phyloP scores from a whole-genome alignment of 2,888 invertebrate species.

The Poecilobothrus nobilitatus region DNA sequence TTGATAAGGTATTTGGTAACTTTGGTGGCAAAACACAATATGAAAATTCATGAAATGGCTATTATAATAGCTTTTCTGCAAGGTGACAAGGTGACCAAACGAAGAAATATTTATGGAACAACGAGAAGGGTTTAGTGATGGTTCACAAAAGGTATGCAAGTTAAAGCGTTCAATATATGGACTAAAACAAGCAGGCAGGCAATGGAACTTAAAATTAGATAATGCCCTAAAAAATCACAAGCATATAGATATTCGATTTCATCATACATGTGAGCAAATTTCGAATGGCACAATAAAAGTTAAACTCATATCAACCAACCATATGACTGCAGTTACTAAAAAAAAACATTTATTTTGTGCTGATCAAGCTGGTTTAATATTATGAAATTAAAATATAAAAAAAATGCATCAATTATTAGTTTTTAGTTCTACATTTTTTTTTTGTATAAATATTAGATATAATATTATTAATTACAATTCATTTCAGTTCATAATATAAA shows the following conservation, averaged over 20 bases:
- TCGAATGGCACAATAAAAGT: conserved; percentile 13
- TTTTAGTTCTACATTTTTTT: too few species aligned
- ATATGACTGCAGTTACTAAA: conserved; percentile 19
- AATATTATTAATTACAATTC: too few species aligned
- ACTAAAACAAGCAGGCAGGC: conserved; percentile 14
- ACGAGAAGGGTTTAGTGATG: conserved; percentile 20
- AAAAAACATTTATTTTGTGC: conserved; percentile 19
- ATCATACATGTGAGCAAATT: conserved; percentile 18
- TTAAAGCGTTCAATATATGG: too few species aligned
- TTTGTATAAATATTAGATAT: too few species aligned
- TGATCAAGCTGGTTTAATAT: conserved; percentile 16
- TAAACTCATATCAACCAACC: conserved; percentile 12
- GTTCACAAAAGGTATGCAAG: not conserved
- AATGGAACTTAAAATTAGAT: conserved; percentile 12
- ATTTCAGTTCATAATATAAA: too few species aligned
- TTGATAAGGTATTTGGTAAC: conserved; percentile 9
- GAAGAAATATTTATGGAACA: conserved; percentile 24
- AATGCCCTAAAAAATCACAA: conserved; percentile 16
- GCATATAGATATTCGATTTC: conserved; percentile 20
- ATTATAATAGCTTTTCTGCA: conserved; percentile 24
- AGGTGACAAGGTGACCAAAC: conserved; percentile 17
- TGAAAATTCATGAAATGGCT: conserved; percentile 24
- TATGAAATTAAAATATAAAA: too few species aligned
- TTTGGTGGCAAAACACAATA: conserved; percentile 19
- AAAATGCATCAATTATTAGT: too few species aligned